Conservation (phyloP, 2,113 vertebrate species). For the Buteo buteo region DNA sequence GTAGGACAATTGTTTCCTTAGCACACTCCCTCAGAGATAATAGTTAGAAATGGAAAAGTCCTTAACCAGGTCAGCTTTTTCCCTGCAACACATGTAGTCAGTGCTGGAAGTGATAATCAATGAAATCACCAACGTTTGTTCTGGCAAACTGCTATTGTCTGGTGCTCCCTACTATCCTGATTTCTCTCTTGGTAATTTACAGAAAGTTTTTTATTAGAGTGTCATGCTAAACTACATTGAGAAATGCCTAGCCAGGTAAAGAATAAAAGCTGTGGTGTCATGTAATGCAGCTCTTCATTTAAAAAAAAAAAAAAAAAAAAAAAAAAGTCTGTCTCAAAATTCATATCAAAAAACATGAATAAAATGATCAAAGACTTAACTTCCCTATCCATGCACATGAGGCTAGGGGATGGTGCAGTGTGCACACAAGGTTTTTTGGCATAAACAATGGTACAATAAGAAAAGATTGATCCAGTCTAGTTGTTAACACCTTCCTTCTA, state of each 20-base stretch:
- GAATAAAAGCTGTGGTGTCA: not conserved
- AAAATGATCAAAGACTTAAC: not conserved
- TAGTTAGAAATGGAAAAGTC: conserved; percentile 16
- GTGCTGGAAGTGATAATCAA: not conserved
- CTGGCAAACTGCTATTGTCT: not conserved
- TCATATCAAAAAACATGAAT: not conserved
- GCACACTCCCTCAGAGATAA: not conserved
- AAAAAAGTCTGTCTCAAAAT: not conserved
- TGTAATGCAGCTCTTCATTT: not conserved
- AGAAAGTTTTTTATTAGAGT: not conserved
- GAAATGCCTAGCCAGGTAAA: not conserved
- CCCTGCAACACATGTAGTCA: not conserved
- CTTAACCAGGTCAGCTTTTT: not conserved
- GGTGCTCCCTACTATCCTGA: not conserved
- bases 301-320: no score
- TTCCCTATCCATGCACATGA: not conserved
- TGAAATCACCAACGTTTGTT: accelerated
- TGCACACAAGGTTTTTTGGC: not conserved
- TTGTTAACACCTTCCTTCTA: not conserved
- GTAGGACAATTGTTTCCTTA: conserved; percentile 13
- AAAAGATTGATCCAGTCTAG: not conserved
- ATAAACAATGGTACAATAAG: no score
- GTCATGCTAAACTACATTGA: not conserved
- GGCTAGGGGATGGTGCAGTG: not conserved
- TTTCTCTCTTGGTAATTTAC: not conserved